Base-by-base conservation (phyloP, 30 jellyfish, hydroid and myxozoan species). In the Turritopsis dohrnii region DNA sequence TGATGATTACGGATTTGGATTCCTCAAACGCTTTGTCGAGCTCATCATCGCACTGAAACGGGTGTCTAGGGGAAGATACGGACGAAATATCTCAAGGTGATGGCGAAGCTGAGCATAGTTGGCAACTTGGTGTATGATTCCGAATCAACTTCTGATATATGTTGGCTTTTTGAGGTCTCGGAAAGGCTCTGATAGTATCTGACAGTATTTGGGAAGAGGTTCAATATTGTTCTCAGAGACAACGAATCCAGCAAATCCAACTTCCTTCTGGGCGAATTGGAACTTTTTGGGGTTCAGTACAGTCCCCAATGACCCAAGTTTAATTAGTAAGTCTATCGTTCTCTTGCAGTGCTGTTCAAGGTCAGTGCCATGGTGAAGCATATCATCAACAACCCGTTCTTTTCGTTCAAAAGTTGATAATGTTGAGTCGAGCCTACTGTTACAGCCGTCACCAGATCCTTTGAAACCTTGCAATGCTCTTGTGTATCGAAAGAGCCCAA, bases 241-340 rank as follows among this genome's bases (percentile, higher is more conserved):
- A 23, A 21, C 53, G 66, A 86, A 86, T 21, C 94, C 90, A 18
- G 94, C 85, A 80, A 86, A 86, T 30, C 76, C 92, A 65, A 76
- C 90, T 28, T 27, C 7, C n/a, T 52, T 71, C 72, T 76, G 71
- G 24, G 75, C 92, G 24, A 76, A 79, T 26, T 85, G 84, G 27
- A 65, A 52, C 54, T 76, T 86, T 66, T 25, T 26, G 9, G 85
- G 27, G 80, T 79, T 80, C 21, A 86, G 41, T 21, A 80, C 83
- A 53, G 74, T 80, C 19, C 94, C 94, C 21, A 71, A n/a, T 9
- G 28, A 24, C 20, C 79, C 79, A 31, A 26, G 28, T 21, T 24
- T 66, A 18, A 23, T 26, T 16, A 86, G 18, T 31, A 30, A 79
- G 19, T 53, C 88, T 17, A 86, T 26, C 25, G 94, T 80, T 21